Base-by-base conservation (phyloP, 2,888 invertebrate genomes). In the Matsumyia berberina region DNA sequence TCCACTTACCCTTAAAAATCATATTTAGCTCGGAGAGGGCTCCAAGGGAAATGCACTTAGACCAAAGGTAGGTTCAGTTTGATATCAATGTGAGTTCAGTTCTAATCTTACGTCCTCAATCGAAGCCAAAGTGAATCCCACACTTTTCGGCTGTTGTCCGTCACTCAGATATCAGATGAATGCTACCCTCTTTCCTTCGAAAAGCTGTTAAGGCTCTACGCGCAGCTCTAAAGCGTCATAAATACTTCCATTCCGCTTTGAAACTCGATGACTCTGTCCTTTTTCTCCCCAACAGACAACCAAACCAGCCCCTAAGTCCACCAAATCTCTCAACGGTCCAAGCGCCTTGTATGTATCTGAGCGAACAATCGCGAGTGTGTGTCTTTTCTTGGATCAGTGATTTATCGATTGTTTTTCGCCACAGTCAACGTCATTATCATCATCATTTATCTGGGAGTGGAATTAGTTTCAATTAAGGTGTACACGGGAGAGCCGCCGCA, bases 381-480 rank as follows among this genome's bases (percentile, higher is more conserved):
- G n/a, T 60, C n/a, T n/a, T n/a, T 51, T 55, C 46, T 29, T 44
- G 55, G 53, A 46, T 64, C 64, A 64, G 15, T 74, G 64, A 74
- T 64, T 74, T 74, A 64, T 74, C 46, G 64, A 74, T 66, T 74
- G 64, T 64, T 33, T 55, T 35, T n/a, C 44, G 9, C 17, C 15
- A 46, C 5, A 55, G 37, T 29, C 44, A 44, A 33, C 46, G 15
- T 60, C 60, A 39, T 49, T 29, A 17, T 24, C 24, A 4, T 49
- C 37, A 17, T 24, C 24, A 4, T 24, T n/a, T 37, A 17, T 46
- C 57, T 35, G 19, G 2, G 31, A 17, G n/a, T 6, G 31, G 29
- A 74, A 74, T 64, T 64, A 46, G 44, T 66, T 64, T 74, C 64
- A 74, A 74, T 74, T 57, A 74, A 46, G 44, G 64, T 55, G 74